These are phyloP conservation scores for Vidua chalybeata DNA, from an alignment of 2,113 vertebrate species.

Conservation along the genomic window DNA sequence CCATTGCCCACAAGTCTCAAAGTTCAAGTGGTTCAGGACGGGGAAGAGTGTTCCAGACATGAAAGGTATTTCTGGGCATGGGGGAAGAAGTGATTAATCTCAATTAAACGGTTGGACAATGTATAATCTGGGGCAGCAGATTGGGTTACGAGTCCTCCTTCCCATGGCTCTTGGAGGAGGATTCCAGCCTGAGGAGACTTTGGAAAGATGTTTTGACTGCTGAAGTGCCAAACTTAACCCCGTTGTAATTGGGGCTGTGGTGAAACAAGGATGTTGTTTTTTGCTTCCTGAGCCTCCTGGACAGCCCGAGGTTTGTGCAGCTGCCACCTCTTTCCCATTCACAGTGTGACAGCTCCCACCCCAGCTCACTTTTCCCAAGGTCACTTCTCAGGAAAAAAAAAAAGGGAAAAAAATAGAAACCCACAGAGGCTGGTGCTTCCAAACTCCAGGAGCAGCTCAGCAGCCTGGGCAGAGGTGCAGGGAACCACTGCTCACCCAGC, in stretches of 20 bases:
- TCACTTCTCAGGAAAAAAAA: background rate
- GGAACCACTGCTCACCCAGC: fast-evolving
- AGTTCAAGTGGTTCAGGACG: background rate
- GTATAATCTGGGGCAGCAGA: slow-evolving; percentile 43
- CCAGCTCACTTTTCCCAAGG: background rate
- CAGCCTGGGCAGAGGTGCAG: background rate
- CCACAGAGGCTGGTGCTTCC: background rate
- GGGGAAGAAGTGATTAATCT: slow-evolving; percentile 63
- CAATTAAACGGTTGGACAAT: slow-evolving; percentile 35
- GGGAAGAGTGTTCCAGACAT: slow-evolving; percentile 25
- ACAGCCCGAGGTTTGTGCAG: slow-evolving; percentile 12
- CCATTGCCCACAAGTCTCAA: background rate
- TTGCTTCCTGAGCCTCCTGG: slow-evolving; percentile 23
- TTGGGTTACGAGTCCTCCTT: slow-evolving; percentile 24
- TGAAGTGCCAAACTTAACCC: slow-evolving; percentile 61
- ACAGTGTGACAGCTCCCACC: background rate
- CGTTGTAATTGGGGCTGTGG: slow-evolving; percentile 19
- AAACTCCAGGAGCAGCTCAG: background rate
- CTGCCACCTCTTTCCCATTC: background rate
- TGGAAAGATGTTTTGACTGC: slow-evolving; percentile 60
- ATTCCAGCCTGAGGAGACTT: slow-evolving; percentile 15
- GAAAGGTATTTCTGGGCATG: slow-evolving; percentile 38
- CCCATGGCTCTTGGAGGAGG: slow-evolving; percentile 2
- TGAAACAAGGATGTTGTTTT: slow-evolving; percentile 39
- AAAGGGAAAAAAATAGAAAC: fast-evolving